Evolutionary conservation across 2,113 vertebrate species (phyloP), one percentile per base, ranked within the genome.

Genomic region (Motacilla alba): DNA sequence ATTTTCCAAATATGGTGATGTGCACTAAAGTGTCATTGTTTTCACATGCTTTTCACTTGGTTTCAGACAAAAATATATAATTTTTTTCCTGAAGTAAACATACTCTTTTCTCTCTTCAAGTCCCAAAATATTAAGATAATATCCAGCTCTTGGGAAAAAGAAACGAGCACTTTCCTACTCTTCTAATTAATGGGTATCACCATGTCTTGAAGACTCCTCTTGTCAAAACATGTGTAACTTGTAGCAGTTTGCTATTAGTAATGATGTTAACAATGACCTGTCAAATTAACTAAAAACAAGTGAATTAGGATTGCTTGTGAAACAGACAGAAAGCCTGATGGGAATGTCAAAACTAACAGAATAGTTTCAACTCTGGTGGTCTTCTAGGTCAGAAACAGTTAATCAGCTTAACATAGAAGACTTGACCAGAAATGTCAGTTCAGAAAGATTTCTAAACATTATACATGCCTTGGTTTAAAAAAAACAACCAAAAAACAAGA

Each of bases 281-380:
- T 96, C 94, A 97, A 94, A 96, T 96, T 96, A 97, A 96, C 86
- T 90, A 95, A 96, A 97, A 93, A 50, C 75, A 13, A 97, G 74
- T 33, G 64, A 89, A 79, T 90, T 94, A 93, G 73, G 87, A 83
- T 97, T 96, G 83, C 46, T 68, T 97, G 87, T 67, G 96, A 87
- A 94, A 87, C 63, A 81, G 93, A 97, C 67, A 91, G 79, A 95
- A 98, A 97, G 85, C 60, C 96, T 96, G 82, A 53, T 87, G 93
- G 93, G 94, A 83, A 87, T 70, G 90, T 97, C 97, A 95, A 96
- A 97, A 97, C 94, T 96, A 97, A 96, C 87, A 96, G 93, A 92
- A 88, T 46, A 88, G 83, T 95, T 96, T 96, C 97, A 96, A 97
- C 94, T 93, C 88, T 84, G 96, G 97, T 97, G 96, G 96, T 97